phyloP scores from a whole-genome alignment of 2,113 vertebrate species.

The Hypocryptadius cinnamomeus region DNA sequence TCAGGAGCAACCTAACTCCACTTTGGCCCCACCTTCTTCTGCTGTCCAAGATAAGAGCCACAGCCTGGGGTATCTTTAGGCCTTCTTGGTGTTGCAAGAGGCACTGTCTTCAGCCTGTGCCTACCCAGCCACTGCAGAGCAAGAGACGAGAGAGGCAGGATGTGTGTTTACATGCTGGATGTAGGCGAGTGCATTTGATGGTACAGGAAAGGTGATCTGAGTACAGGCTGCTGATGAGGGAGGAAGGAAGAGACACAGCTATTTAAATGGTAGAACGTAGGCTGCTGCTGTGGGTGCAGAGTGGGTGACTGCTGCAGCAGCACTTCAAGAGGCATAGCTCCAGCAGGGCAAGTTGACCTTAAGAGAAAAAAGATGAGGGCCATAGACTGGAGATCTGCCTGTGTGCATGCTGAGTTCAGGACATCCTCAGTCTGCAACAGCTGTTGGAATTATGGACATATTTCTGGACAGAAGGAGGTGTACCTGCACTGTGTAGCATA shows the following conservation, averaged over 20 bases:
- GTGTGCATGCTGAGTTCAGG: not conserved
- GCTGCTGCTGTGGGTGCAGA: not conserved
- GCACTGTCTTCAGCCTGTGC: not conserved
- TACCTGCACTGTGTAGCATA: not conserved
- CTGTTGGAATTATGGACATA: not conserved
- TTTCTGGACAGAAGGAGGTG: constrained; percentile 15
- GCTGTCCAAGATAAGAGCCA: not conserved
- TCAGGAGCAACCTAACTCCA: not conserved
- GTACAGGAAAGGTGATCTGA: not conserved
- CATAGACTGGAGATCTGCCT: not conserved
- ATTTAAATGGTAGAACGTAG: not conserved
- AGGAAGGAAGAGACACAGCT: not conserved
- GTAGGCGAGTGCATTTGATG: not conserved
- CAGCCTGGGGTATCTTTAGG: not conserved
- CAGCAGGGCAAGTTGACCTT: not conserved
- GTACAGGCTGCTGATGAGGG: not conserved
- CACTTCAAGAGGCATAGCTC: not conserved
- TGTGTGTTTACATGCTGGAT: not conserved
- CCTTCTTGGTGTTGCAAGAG: not conserved
- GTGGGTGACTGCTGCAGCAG: not conserved
- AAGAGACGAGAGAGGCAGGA: not conserved
- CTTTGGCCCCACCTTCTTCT: not conserved
- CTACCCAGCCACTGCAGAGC: not conserved
- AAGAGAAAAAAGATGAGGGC: not conserved
- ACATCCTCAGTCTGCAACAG: not conserved